These are phyloP conservation scores for Harpalus rubripes DNA, from an alignment of 2,888 invertebrate genomes.

Conservation along the genomic window DNA sequence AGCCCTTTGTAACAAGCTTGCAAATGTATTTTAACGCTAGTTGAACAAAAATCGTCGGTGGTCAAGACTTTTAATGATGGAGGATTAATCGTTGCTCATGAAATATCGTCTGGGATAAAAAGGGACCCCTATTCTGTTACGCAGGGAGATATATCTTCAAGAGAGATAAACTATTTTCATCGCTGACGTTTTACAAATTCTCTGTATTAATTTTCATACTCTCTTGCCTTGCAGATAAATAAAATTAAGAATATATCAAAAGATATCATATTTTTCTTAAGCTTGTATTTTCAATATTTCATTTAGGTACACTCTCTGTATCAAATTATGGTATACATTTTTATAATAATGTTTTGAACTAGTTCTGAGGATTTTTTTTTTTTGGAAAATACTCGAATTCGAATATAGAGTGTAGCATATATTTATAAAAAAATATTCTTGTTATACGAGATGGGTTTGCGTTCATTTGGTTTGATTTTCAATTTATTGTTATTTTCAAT, in stretches of 20 bases:
- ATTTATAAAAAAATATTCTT: too few species aligned
- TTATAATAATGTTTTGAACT: too few species aligned
- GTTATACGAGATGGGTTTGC: too few species aligned
- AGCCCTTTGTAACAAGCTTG: constrained; percentile 51
- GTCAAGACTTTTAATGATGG: constrained; percentile 19
- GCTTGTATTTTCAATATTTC: too few species aligned
- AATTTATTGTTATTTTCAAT: too few species aligned
- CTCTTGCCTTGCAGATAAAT: neutral
- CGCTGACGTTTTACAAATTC: constrained; percentile 37
- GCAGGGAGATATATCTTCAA: constrained; percentile 25
- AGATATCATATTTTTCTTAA: too few species aligned
- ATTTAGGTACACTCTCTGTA: too few species aligned
- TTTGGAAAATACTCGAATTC: too few species aligned
- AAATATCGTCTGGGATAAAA: constrained; percentile 28
- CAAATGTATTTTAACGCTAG: constrained; percentile 54
- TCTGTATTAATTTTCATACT: constrained; percentile 38
- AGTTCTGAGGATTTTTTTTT: too few species aligned
- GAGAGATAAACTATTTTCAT: constrained; percentile 34
- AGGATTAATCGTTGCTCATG: constrained; percentile 15
- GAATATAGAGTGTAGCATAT: too few species aligned
- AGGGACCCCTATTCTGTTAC: constrained; percentile 33
- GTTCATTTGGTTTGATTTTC: too few species aligned
- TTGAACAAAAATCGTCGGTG: constrained; percentile 54
- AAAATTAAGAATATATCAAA: neutral
- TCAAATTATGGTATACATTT: too few species aligned